phyloP scores from a whole-genome alignment of 2,797 vertebrate species.

The Gambusia yucatana region DNA sequence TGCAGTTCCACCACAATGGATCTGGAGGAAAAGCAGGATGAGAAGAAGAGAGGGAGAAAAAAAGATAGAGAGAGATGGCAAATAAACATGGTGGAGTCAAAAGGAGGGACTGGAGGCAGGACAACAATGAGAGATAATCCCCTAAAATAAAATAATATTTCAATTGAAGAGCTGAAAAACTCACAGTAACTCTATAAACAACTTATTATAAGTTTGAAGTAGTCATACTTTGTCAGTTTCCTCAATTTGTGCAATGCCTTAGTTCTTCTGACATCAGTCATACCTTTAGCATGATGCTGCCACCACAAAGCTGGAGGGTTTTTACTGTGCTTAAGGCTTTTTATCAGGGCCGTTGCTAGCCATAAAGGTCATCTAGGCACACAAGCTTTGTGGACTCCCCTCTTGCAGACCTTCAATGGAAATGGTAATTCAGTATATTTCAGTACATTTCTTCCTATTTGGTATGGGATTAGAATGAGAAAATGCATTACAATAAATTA shows the following conservation, averaged over 20 bases:
- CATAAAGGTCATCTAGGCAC: no score
- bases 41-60: slow-evolving; percentile 13
- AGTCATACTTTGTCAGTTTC: background rate
- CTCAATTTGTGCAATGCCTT: background rate
- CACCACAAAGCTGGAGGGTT: background rate
- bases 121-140: slow-evolving; percentile 32
- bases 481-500: no score
- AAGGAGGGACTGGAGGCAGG: slow-evolving; percentile 23
- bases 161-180: slow-evolving; percentile 29
- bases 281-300: background rate
- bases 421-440: no score
- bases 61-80: slow-evolving; percentile 24
- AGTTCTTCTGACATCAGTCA: background rate
- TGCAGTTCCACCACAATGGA: slow-evolving; percentile 53
- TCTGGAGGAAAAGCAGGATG: slow-evolving; percentile 41
- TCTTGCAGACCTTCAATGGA: no score
- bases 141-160: slow-evolving; percentile 27
- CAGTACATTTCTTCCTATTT: no score
- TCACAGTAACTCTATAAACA: background rate
- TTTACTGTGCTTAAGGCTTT: background rate
- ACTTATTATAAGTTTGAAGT: background rate
- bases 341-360: no score
- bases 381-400: background rate
- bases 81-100: slow-evolving; percentile 40
- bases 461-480: no score